phyloP scores from a whole-genome alignment of 2,797 vertebrate species.

The Anguilla megastoma region DNA sequence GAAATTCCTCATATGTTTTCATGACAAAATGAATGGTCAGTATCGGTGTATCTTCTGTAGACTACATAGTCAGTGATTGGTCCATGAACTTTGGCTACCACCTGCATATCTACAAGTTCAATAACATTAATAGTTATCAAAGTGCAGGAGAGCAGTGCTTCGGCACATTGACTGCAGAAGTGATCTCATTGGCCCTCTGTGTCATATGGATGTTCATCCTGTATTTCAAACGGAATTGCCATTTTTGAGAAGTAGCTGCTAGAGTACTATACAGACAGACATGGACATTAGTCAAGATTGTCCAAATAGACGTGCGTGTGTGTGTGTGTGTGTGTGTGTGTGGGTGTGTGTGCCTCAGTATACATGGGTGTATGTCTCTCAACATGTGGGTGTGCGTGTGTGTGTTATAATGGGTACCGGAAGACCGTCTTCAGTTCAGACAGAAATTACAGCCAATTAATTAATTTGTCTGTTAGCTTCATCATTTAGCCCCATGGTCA shows the following conservation, averaged over 20 bases:
- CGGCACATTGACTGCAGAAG: not conserved
- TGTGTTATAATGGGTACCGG: not conserved
- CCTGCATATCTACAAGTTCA: not conserved
- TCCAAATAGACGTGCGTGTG: not conserved
- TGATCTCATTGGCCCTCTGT: constrained; percentile 3
- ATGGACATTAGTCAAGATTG: not conserved
- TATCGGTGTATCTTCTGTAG: not conserved
- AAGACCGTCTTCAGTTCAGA: not conserved
- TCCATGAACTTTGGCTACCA: not conserved
- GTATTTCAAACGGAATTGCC: not conserved
- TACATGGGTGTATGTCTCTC: not conserved
- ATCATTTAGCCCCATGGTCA: not conserved
- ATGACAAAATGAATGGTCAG: not conserved
- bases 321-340: not conserved
- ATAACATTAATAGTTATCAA: not conserved
- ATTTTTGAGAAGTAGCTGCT: not conserved
- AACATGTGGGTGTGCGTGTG: not conserved
- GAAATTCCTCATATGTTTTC: not conserved
- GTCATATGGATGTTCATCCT: not conserved
- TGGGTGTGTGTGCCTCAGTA: not conserved
- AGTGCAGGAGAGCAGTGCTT: not conserved
- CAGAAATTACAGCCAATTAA: constrained; percentile 7
- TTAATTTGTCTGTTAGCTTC: not conserved
- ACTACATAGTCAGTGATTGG: not conserved
- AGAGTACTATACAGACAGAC: not conserved